Base-by-base conservation (phyloP, 2,797 vertebrate species). In the Anguilla obscura region DNA sequence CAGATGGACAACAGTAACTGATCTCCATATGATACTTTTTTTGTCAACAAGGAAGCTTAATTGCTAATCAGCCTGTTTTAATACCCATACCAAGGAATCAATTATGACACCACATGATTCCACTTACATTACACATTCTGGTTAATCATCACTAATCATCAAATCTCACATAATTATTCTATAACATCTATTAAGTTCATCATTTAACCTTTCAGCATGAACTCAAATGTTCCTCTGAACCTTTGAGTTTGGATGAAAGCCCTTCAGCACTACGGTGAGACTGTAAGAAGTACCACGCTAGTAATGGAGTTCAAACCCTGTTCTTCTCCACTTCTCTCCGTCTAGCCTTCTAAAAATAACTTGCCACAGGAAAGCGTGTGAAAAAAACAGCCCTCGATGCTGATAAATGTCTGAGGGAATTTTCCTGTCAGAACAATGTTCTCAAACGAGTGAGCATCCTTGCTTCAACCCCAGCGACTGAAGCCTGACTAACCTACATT, bases 371-470 rank as follows among this genome's bases (percentile, higher is more conserved):
- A 85, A 90, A 85, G 10, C 63, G 89, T 66, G 30, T 52, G 18
- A 79, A 14, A 90, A 90, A 88, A 90, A 83, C 58, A 84, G 82
- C 33, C 48, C 30, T 91, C 60, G 88, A 79, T 69, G 50, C 21
- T 7, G 0, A 52, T 52, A 79, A 85, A 33, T 1, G 50, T 60
- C 48, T 2, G 56, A 80, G 74, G 48, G 82, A 89, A 88, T 89
- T 66, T 88, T 89, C 82, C 58, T 12, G 87, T 87, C 87, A 91
- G 85, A 92, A 89, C 87, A 89, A 89, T 85, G 87, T 89, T 91
- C 86, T 84, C 85, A 87, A 85, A 87, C 45, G 71, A 86, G 2
- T 80, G 54, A 87, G 40, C 48, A 27, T 27, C 33, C 48, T 86
- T 7, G 27, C 83, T 71, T 91, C 48, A 90, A 91, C 86, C 36